A percentile compares a stretch with the other conserved stretches of the same genome.
These are phyloP conservation scores for Drosophila gaucha DNA, from an alignment of 2,888 invertebrate species.

Conservation along the genomic window DNA sequence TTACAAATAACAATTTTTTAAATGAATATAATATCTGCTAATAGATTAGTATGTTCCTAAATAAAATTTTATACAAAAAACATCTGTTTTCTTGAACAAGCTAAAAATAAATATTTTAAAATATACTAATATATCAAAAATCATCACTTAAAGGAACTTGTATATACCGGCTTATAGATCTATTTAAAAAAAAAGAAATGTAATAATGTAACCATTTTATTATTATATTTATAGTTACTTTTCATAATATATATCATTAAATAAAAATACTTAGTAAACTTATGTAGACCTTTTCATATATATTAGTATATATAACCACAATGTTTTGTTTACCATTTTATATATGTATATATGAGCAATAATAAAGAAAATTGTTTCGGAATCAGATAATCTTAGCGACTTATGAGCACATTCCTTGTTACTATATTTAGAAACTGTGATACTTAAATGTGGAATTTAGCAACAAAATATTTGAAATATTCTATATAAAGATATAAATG, in stretches of 20 bases:
- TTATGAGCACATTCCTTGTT: slow-evolving; percentile 4
- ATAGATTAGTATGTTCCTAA: no score
- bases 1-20: no score
- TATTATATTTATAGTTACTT: neutral
- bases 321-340: slow-evolving; percentile 3
- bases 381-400: slow-evolving; percentile 11
- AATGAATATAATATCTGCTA: no score
- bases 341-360: slow-evolving; percentile 5
- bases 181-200: neutral
- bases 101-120: no score
- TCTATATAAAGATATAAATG: slow-evolving; percentile 8
- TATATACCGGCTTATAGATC: no score
- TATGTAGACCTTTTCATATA: neutral
- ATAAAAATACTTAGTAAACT: neutral
- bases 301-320: neutral
- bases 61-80: no score
- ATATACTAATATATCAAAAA: no score
- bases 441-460: slow-evolving; percentile 5
- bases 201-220: no score
- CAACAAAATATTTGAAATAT: slow-evolving; percentile 1
- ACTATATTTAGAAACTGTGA: slow-evolving; percentile 10
- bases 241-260: neutral
- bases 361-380: neutral
- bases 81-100: no score
- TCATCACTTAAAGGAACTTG: no score